Evolutionary conservation across 2,797 vertebrate genomes (phyloP), one percentile per base, ranked within the genome.

Genomic region (Aldrovandia affinis): DNA sequence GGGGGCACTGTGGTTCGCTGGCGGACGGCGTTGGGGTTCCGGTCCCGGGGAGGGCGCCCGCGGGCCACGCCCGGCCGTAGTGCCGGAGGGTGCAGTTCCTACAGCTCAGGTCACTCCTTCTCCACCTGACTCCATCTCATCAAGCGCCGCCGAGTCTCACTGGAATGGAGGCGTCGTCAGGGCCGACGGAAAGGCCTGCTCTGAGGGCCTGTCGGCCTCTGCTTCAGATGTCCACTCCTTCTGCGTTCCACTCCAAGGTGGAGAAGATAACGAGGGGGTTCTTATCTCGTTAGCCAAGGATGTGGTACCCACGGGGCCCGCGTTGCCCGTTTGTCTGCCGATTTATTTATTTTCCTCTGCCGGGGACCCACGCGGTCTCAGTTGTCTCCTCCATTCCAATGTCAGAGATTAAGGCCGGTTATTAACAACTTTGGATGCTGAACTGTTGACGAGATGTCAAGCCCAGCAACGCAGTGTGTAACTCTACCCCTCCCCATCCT

Each of bases 401-500:
- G 22, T 75, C 70, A 75, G 44, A 75, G 70, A 75, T 44, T 42
- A 75, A 75, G 70, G 70, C 70, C 1, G 39, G 70, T 75, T 75
- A 75, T 42, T 75, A 75, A 75, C 12, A 39, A 44, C 36, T 44
- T 47, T 75, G 44, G 70, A 75, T 44, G 70, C 39, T n/a, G 39
- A 75, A 75, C 44, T 44, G 70, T 44, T 75, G 36, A 75, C 5
- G 70, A 75, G 25, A 75, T 36, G 70, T 75, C 70, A 44, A 75
- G 70, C 70, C n/a, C 8, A 22, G 70, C 39, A 10, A 75, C 44
- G 33, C 44, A 75, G 44, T 44, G 70, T 22, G 87, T 91, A 92
- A 91, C 90, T 88, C 91, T 85, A 89, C 89, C 93, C 65, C 91
- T 93, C 93, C 93, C 92, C 93, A 91, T 93, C 92, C 90, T 89